Conservation (phyloP, 2,113 vertebrate genomes). For the Maccullochella peelii region DNA sequence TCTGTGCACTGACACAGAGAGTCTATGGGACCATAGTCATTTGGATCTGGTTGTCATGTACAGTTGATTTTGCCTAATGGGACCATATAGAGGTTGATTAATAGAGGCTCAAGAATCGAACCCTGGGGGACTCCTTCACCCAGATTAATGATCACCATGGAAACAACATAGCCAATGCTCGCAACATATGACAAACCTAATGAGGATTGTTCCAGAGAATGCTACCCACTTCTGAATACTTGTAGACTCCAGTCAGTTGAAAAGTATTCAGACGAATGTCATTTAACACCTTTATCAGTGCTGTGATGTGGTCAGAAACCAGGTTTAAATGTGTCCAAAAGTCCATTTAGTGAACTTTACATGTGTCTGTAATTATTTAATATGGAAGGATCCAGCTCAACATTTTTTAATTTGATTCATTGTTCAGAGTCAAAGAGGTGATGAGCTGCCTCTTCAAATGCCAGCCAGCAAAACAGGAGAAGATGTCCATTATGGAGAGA, state of each 20-base stretch:
- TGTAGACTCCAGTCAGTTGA: too few species aligned
- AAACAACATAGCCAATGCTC: too few species aligned
- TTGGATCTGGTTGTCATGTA: too few species aligned
- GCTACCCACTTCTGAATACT: too few species aligned
- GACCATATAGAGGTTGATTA: too few species aligned
- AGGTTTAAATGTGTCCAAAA: background rate
- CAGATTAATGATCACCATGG: background rate
- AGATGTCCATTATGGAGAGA: slow-evolving; percentile 14
- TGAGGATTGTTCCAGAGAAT: too few species aligned
- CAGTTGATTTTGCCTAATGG: too few species aligned
- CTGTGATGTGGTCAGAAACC: too few species aligned
- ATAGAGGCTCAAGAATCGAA: too few species aligned
- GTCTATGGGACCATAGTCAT: background rate
- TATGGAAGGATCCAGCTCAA: background rate
- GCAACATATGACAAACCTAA: too few species aligned
- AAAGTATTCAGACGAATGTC: too few species aligned
- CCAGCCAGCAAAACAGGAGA: background rate
- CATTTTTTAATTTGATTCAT: background rate
- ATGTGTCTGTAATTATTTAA: background rate
- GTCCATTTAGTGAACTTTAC: background rate
- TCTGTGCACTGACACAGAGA: background rate
- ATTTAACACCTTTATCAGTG: too few species aligned
- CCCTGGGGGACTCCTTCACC: background rate
- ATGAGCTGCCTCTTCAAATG: background rate
- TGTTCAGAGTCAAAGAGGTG: background rate